Conservation (phyloP, 1,140 invertebrate genomes). For the Drosophila rhopaloa region DNA sequence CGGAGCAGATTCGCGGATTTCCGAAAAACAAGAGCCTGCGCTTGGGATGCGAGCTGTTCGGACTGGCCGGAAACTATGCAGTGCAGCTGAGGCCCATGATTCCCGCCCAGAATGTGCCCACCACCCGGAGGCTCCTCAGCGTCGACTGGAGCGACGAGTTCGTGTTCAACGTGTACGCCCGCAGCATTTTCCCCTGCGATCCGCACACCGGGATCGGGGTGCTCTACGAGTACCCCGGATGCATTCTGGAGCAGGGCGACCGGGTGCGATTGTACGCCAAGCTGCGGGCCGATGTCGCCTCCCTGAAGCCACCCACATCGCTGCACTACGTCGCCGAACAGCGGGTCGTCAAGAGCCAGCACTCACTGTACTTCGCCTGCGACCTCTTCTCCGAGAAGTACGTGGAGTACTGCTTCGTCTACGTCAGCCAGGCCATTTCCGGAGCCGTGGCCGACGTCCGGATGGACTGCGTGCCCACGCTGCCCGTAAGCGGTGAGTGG, state of each 20-base stretch:
- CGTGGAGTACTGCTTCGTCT: constrained; percentile 94
- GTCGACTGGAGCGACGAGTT: constrained; percentile 93
- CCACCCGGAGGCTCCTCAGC: constrained; percentile 87
- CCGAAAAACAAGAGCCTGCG: constrained; percentile 88
- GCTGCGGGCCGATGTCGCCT: constrained; percentile 88
- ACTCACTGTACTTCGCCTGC: constrained; percentile 91
- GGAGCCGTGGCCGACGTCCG: constrained; percentile 92
- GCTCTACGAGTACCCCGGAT: constrained; percentile 92
- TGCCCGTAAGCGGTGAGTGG: constrained; percentile 89
- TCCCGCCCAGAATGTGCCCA: constrained; percentile 86
- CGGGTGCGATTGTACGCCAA: constrained; percentile 90
- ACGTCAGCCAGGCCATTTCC: constrained; percentile 92
- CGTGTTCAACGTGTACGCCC: constrained; percentile 92
- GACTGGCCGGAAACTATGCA: constrained; percentile 91
- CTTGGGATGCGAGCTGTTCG: constrained; percentile 91
- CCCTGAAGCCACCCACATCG: constrained; percentile 87
- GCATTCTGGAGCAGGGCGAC: constrained; percentile 90
- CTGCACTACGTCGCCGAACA: constrained; percentile 89
- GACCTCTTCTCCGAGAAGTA: constrained; percentile 92
- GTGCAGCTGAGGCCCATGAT: constrained; percentile 87
- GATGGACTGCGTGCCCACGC: constrained; percentile 92
- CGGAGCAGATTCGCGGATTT: constrained; percentile 89
- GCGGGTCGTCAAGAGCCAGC: constrained; percentile 87
- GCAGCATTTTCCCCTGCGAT: constrained; percentile 92
- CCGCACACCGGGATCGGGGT: constrained; percentile 88